Evolutionary conservation across 2,113 vertebrate species (phyloP), one percentile per base, ranked within the genome.

Genomic region (Peucedramus taeniatus): DNA sequence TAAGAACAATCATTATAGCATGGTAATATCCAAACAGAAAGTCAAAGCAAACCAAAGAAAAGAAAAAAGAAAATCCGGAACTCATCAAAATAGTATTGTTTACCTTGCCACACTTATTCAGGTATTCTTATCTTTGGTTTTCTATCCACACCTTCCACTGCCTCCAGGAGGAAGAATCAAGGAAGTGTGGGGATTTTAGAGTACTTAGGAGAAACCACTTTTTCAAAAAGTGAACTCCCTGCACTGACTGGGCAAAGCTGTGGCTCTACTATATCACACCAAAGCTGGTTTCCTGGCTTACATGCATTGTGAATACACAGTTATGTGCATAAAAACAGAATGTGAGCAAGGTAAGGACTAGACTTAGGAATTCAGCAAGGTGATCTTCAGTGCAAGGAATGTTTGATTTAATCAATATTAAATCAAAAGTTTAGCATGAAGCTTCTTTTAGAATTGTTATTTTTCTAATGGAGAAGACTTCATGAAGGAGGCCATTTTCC

Each of bases 231-330:
- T 1, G 0, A 86, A 30, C 13, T 76, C 37, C 9, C 22, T 50
- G 18, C 15, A 24, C 42, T 60, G 33, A 42, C 37, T n/a, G 53
- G 18, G 28, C 22, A 75, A 85, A 83, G 22, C 70, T 65, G 68
- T 6, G 2, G 6, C 23, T 74, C 21, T 56, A 6, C 42, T 92
- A 0, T 51, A 33, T 23, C 42, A 33, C 19, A 57, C 7, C 33
- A 66, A 84, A 61, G 68, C 16, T 68, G 20, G 6, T 26, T 33
- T 21, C 40, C 26, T 83, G 31, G 57, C 21, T 59, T 15, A 19
- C 3, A 18, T 2, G 0, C 40, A 16, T 13, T 40, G 14, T 26
- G 4, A 44, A 50, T 18, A 22, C 13, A 47, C 17, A 61, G 7
- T n/a, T 56, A 31, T 3, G 26, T 1, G 9, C 9, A 64, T 15